Percentiles rank a stretch among this genome's conserved stretches.
These are phyloP conservation scores for Dromaius novaehollandiae DNA, from an alignment of 2,113 vertebrate species.

Conservation along the genomic window DNA sequence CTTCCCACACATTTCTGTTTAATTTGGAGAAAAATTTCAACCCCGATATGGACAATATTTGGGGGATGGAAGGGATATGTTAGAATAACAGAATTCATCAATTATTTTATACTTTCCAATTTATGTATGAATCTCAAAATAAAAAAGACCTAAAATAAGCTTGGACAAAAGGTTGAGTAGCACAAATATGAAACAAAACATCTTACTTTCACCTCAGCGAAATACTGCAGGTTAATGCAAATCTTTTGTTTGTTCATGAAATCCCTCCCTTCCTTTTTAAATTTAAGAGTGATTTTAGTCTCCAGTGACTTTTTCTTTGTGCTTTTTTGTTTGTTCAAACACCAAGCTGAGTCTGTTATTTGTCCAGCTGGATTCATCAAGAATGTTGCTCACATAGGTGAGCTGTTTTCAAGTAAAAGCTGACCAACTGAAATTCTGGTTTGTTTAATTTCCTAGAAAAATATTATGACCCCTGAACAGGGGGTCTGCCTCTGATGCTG, in stretches of 20 bases:
- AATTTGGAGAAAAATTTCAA: neutral
- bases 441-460: conserved; percentile 61
- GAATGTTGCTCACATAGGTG: conserved; percentile 41
- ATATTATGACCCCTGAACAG: conserved; percentile 5
- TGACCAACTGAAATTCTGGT: conserved; percentile 49
- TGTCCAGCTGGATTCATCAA: conserved; percentile 55
- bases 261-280: neutral
- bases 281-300: neutral
- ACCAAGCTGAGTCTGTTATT: conserved; percentile 42
- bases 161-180: neutral
- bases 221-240: conserved; percentile 13
- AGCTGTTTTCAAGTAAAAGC: conserved; percentile 49
- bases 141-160: neutral
- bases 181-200: neutral
- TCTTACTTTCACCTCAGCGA: neutral
- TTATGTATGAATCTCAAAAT: neutral
- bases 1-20: neutral
- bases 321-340: conserved; percentile 46
- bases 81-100: neutral
- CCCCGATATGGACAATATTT: neutral
- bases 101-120: neutral
- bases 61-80: neutral
- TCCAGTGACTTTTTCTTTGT: conserved; percentile 39
- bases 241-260: conserved; percentile 16
- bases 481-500: conserved; percentile 1